Evolutionary conservation across 2,113 vertebrate species (phyloP).

Genomic region (Chaetodon trifascialis): DNA sequence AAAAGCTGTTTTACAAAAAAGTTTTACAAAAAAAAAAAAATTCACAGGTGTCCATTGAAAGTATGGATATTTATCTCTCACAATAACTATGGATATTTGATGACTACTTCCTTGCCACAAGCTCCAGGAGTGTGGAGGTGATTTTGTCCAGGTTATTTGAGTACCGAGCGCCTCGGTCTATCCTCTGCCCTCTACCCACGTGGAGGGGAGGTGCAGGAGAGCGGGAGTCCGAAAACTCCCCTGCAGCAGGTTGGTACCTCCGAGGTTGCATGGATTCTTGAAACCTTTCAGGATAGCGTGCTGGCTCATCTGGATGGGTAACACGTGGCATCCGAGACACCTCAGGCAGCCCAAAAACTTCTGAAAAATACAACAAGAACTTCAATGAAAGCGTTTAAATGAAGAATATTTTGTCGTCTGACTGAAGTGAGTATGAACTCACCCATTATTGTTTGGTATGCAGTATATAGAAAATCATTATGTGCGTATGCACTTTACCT

Average conservation of each 20-base stretch:
- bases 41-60: background rate
- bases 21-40: background rate
- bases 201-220: conserved; percentile 42
- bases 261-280: conserved; percentile 47
- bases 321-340: conserved; percentile 8
- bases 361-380: conserved; percentile 43
- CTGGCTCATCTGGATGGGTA: conserved; percentile 39
- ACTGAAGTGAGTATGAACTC: background rate
- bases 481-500: conserved; percentile 30
- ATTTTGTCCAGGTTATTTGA: conserved; percentile 82
- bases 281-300: conserved; percentile 45
- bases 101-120: conserved; percentile 78
- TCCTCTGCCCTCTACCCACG: conserved; percentile 48
- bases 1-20: no score
- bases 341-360: conserved; percentile 23
- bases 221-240: conserved; percentile 52
- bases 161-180: conserved; percentile 37
- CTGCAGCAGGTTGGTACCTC: conserved; percentile 27
- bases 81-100: background rate
- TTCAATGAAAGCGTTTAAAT: background rate
- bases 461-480: background rate
- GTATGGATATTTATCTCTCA: background rate
- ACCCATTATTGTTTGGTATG: background rate
- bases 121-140: conserved; percentile 82
- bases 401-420: background rate